A percentile compares a stretch with the other conserved stretches of the same genome.
Evolutionary conservation across 2,113 vertebrate genomes (phyloP).

Genomic region (Phaethon lepturus): DNA sequence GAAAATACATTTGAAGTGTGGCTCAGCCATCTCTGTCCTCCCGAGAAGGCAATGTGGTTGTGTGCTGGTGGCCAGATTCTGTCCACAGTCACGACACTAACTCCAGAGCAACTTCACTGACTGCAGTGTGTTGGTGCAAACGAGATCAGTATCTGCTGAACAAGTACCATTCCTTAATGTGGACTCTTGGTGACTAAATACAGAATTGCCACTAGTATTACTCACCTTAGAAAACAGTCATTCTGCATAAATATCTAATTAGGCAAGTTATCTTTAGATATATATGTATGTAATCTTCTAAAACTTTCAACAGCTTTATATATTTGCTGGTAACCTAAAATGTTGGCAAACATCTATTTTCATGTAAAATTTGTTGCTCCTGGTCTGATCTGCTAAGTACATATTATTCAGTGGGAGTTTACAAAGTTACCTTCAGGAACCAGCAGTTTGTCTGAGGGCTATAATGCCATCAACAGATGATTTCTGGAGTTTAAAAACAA

Average conservation of each 20-base stretch:
- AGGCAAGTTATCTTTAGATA: slow-evolving; percentile 67
- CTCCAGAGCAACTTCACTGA: background rate
- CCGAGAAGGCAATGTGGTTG: background rate
- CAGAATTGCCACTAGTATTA: slow-evolving; percentile 68
- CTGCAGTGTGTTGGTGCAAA: background rate
- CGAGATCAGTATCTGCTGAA: background rate
- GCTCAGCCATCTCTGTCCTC: slow-evolving; percentile 12
- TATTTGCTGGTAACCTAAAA: slow-evolving; percentile 50
- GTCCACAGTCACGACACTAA: background rate
- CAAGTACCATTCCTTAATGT: slow-evolving; percentile 63
- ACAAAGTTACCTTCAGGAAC: background rate
- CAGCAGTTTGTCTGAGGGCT: background rate
- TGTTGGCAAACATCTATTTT: slow-evolving; percentile 39
- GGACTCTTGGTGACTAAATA: slow-evolving; percentile 70
- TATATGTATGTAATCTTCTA: slow-evolving; percentile 52
- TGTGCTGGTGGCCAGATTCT: background rate
- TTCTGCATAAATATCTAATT: slow-evolving; percentile 78
- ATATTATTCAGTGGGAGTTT: background rate
- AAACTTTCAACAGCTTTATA: slow-evolving; percentile 34
- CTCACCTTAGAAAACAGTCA: slow-evolving; percentile 74
- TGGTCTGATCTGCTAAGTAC: background rate
- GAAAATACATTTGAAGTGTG: background rate
- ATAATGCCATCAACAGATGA: background rate
- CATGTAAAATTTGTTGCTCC: slow-evolving; percentile 24
- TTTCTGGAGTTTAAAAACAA: background rate